Evolutionary conservation across 2,113 vertebrate species (phyloP).

Genomic region (Coregonus clupeaformis): DNA sequence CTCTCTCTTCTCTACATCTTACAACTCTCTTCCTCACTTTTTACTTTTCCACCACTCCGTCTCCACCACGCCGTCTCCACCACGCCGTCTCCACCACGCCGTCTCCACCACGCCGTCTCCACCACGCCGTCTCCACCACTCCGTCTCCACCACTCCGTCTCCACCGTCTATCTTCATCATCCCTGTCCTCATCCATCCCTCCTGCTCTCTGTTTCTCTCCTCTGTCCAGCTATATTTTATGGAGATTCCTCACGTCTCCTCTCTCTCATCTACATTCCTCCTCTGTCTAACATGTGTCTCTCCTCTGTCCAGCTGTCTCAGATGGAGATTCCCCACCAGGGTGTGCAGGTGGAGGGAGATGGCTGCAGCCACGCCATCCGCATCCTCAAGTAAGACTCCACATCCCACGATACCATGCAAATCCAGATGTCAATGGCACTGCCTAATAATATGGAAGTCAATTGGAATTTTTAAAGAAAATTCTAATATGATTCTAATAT

Average conservation of each 20-base stretch:
- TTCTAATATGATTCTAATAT: too few relatives aligned
- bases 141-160: too few relatives aligned
- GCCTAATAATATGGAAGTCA: too few relatives aligned
- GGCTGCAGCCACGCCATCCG: slow-evolving; percentile 94
- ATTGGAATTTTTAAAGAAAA: too few relatives aligned
- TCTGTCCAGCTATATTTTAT: too few relatives aligned
- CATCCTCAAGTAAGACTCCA: slow-evolving; percentile 84
- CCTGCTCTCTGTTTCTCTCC: neutral
- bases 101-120: too few relatives aligned
- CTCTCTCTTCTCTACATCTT: neutral
- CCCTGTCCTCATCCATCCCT: neutral
- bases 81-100: too few relatives aligned
- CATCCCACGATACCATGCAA: too few relatives aligned
- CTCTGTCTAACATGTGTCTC: neutral
- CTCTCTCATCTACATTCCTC: neutral
- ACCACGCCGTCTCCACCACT: too few relatives aligned
- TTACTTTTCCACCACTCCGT: too few relatives aligned
- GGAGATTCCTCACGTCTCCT: neutral
- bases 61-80: too few relatives aligned
- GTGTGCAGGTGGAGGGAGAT: slow-evolving; percentile 96
- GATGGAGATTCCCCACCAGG: slow-evolving; percentile 96
- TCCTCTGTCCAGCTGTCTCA: slow-evolving; percentile 80
- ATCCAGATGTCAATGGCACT: too few relatives aligned
- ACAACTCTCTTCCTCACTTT: neutral
- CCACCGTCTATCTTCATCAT: neutral